Percentiles rank a stretch among this genome's conserved stretches.
phyloP scores from a whole-genome alignment of 2,797 vertebrate species.

The Onychomys leucogaster region DNA sequence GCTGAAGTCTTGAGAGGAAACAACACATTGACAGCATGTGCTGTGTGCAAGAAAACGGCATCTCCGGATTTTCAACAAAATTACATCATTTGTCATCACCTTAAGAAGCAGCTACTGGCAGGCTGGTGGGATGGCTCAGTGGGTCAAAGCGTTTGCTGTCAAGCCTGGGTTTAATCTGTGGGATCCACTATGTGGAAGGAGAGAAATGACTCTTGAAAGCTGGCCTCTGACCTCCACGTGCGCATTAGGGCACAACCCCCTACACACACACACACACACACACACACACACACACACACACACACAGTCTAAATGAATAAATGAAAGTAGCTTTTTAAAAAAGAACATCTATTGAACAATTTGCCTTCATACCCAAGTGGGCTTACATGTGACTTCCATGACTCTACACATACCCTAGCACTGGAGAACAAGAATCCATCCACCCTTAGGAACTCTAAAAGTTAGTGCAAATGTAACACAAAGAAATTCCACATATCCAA shows the following conservation, averaged over 20 bases:
- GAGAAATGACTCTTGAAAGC: background rate
- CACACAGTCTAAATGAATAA: background rate
- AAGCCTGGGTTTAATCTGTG: background rate
- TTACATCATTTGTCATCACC: background rate
- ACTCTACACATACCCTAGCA: background rate
- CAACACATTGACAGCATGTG: background rate
- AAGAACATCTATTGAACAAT: background rate
- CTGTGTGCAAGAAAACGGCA: background rate
- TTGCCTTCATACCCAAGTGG: background rate
- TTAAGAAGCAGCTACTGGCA: background rate
- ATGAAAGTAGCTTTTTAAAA: no score
- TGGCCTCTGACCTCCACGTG: background rate
- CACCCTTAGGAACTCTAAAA: background rate
- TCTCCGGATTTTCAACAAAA: background rate
- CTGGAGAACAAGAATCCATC: background rate
- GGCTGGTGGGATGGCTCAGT: background rate
- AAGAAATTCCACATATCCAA: background rate
- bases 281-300: no score
- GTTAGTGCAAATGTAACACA: constrained; percentile 33
- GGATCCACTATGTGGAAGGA: no score
- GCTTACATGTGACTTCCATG: background rate
- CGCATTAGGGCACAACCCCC: background rate
- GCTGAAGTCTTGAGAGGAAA: background rate
- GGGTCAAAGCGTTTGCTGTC: background rate
- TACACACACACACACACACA: no score